Evolutionary conservation across 1,140 invertebrate species (phyloP), one percentile per base, ranked within the genome.

Genomic region (Venustaconcha ellipsiformis): DNA sequence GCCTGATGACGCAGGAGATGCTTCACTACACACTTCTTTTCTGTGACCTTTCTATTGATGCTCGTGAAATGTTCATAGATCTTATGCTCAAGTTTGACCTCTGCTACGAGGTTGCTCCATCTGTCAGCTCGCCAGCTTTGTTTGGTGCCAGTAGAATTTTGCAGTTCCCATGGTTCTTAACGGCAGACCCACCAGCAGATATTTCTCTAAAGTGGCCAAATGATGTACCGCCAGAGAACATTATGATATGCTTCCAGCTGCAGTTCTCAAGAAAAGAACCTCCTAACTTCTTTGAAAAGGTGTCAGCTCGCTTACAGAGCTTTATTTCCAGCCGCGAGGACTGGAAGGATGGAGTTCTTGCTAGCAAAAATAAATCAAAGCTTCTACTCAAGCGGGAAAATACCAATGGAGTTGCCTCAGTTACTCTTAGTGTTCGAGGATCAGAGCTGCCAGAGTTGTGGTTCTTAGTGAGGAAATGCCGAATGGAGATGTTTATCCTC

Each of bases 41-140:
- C 66, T 88, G 87, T 63, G 70, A 82, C 14, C 78, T 88, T 14
- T 80, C 80, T 15, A n/a, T 76, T 12, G 84, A 87, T 70, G 85
- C 83, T 26, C 71, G 82, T 12, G 83, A 85, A 15, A 84, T 78
- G 23, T 87, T 88, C 66, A 78, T 86, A 26, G 82, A 83, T 26
- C 77, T 87, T 11, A 87, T 88, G 87, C 71, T 87, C 2, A 88
- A 84, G 72, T 88, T 88, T 83, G 83, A 85, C 67, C 75, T 88
- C 14, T 88, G 87, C 67, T 88, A 85, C 76, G 82, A 85, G 75
- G 77, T 87, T 63, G 69, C 76, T 68, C 13, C 2, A 57, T 13
- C 81, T 14, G 62, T 74, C 0, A 73, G 75, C 57, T 65, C 79
- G 26, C 84, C 79, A 30, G 75, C 74, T 23, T 81, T 80, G 11